phyloP scores from a whole-genome alignment of 2,888 invertebrate genomes.

The Drosophila greeni region DNA sequence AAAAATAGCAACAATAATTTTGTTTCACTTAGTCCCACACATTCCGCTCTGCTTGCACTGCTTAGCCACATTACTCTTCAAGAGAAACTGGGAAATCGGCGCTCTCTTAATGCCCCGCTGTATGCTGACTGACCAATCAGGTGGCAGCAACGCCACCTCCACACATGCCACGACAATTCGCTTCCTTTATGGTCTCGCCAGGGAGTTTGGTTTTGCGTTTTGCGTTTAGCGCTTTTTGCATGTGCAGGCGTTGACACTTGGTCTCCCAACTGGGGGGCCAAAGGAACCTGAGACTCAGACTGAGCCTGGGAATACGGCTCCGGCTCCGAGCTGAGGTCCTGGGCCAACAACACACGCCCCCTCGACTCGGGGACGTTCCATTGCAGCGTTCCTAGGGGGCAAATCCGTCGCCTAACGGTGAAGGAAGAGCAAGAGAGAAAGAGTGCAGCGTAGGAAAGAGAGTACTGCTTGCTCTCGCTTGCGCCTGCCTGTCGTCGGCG shows the following conservation, averaged over 20 bases:
- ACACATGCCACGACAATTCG: conserved; percentile 53
- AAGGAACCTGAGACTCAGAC: conserved; percentile 7
- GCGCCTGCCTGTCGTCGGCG: conserved; percentile 8
- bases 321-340: conserved; percentile 27
- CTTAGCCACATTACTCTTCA: conserved; percentile 15
- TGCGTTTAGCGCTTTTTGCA: conserved; percentile 8
- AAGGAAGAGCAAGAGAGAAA: not conserved
- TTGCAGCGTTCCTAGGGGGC: conserved; percentile 64
- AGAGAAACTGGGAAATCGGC: conserved; percentile 46
- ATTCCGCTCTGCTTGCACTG: conserved; percentile 30
- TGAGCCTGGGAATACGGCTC: conserved; percentile 32
- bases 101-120: conserved; percentile 17
- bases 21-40: not conserved
- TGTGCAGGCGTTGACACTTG: conserved; percentile 61
- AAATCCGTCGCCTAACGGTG: not conserved
- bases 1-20: too few relatives aligned
- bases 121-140: conserved; percentile 59
- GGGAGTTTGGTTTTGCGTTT: conserved; percentile 44
- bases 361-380: conserved; percentile 45
- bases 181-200: conserved; percentile 63
- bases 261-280: conserved; percentile 24
- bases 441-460: not conserved
- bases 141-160: conserved; percentile 30
- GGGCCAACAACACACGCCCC: conserved; percentile 50
- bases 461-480: conserved; percentile 1